Evolutionary conservation across 1,140 invertebrate genomes (phyloP), one percentile per base, ranked within the genome.

Genomic region (Goniozus legneri): DNA sequence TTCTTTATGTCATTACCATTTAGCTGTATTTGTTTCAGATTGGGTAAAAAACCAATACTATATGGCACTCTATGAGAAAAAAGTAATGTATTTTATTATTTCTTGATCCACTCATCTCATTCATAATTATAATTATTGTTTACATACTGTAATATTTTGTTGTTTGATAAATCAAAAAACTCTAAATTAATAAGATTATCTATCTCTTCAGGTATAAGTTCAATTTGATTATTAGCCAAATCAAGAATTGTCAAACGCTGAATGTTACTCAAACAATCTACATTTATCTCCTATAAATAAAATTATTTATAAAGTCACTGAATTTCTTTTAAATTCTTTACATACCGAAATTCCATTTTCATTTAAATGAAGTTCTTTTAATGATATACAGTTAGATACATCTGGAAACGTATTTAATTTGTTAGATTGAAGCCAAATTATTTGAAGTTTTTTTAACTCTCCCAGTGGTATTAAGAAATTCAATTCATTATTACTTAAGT

Each of bases 1-100:
- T 83, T 83, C 58, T 84, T 80, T 50, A 95, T 76, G 53, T 88
- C 87, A 77, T 96, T 96, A 1, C 91, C 93, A 39, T 93, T 88
- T 32, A 95, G 77, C 47, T 84, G 82, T 31, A 96, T 78, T 44
- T 85, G 86, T 56, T 91, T 91, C 30, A 96, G 71, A 66, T 92
- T 87, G 1, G 86, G 84, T 52, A 95, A 75, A 7, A 86, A 72
- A 1, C 88, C 82, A 15, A 96, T 62, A 20, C 82, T 82, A 60
- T 77, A 81, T 19, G 93, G 91, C 53, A 95, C 73, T 44, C 88
- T 92, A 60, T 24, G 73, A 32, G 50, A 54, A 16, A 44, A 30
- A 67, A n/a, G n/a, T n/a, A n/a, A n/a, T n/a, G n/a, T n/a, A n/a
- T n/a, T 52, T 60, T 24, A 16, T 38, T n/a, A n/a, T n/a, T n/a